A percentile compares a stretch with the other conserved stretches of the same genome.
Conservation (phyloP, 1,140 invertebrate genomes). For the Drosophila seguyi region DNA sequence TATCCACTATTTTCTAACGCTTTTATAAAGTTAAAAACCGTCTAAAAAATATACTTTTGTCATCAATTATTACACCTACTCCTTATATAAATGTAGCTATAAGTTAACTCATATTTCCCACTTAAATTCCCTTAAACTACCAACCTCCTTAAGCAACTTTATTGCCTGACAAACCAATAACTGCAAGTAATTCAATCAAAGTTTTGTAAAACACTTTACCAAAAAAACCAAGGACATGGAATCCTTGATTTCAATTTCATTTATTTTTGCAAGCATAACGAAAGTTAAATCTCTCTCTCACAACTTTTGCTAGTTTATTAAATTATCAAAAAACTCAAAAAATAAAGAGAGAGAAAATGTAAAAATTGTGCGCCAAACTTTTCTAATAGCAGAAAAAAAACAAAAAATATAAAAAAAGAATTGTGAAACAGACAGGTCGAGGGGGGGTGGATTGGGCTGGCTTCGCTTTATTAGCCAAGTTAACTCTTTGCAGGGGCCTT, state of each 20-base stretch:
- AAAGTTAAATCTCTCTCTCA: constrained; percentile 60
- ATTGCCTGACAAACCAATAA: neutral
- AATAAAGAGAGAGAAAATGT: neutral
- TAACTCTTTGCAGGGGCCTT: constrained; percentile 49
- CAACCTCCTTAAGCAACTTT: neutral
- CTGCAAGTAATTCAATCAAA: constrained; percentile 22
- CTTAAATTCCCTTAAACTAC: neutral
- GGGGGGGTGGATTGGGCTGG: neutral
- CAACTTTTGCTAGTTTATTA: constrained; percentile 71
- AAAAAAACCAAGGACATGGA: constrained; percentile 13
- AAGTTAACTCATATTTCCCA: neutral
- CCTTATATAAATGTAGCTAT: neutral
- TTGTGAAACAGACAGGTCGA: constrained; percentile 9
- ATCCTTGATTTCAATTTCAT: constrained; percentile 39
- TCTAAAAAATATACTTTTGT: neutral
- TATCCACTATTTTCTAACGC: neutral
- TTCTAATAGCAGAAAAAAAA: constrained; percentile 33
- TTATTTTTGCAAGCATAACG: constrained; percentile 33
- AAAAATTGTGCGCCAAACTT: constrained; percentile 48
- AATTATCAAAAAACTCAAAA: constrained; percentile 54
- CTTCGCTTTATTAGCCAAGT: constrained; percentile 74
- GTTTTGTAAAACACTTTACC: constrained; percentile 4
- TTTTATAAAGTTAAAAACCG: neutral
- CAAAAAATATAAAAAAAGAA: constrained; percentile 13
- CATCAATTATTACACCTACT: neutral